Evolutionary conservation across 2,113 vertebrate genomes (phyloP).

Genomic region (Eublepharis macularius): DNA sequence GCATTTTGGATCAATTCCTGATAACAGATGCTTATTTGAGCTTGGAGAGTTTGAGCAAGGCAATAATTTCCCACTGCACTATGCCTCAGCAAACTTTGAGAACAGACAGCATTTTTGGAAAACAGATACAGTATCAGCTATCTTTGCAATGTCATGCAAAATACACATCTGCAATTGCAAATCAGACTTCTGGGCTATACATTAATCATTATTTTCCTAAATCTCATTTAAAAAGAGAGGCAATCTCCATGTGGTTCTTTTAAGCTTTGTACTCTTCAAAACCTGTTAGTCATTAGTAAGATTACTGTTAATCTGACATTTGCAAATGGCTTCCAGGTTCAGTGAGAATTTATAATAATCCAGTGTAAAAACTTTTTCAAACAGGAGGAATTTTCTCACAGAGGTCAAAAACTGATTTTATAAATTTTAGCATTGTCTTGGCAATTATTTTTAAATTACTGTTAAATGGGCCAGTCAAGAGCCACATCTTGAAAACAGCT

Average conservation of each 20-base stretch:
- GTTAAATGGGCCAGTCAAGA: neutral
- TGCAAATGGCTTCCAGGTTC: constrained; percentile 53
- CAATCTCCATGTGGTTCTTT: constrained; percentile 33
- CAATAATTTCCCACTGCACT: neutral
- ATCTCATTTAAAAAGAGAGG: constrained; percentile 19
- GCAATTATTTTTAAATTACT: no score
- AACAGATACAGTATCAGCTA: neutral
- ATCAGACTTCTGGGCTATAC: constrained; percentile 21
- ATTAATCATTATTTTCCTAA: constrained; percentile 29
- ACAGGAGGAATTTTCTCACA: constrained; percentile 37
- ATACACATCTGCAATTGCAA: constrained; percentile 2
- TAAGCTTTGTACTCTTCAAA: constrained; percentile 26
- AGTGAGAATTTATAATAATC: constrained; percentile 48
- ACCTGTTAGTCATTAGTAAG: constrained; percentile 54
- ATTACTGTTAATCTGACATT: constrained; percentile 57
- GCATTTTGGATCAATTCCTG: constrained; percentile 8
- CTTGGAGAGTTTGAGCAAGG: neutral
- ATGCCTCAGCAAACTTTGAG: neutral
- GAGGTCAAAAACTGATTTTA: neutral
- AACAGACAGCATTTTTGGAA: constrained; percentile 12
- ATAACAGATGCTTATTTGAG: constrained; percentile 7
- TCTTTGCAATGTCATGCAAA: neutral
- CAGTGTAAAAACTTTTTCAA: constrained; percentile 43
- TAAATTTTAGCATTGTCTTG: neutral
- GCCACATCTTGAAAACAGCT: neutral